Base-by-base conservation (phyloP, 2,797 vertebrate species). In the Microhierax caerulescens region DNA sequence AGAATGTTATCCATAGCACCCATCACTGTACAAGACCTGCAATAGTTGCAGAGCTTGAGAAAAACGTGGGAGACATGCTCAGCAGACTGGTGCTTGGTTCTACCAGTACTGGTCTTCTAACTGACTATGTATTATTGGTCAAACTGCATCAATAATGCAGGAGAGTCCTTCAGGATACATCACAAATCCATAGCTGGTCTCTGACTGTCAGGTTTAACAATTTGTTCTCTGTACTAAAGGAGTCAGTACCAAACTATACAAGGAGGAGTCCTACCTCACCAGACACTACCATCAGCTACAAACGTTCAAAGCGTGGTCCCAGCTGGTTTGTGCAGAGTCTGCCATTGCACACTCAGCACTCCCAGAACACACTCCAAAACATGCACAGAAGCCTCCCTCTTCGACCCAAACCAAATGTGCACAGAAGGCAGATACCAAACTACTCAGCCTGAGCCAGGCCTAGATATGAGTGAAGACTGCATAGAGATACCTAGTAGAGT, bases 311-410 rank as follows among this genome's bases (percentile, higher is more conserved):
- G 19, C 0, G 0, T 14, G 13, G 21, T 30, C 60, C 32, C 59
- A 82, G 37, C 10, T 19, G 32, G 13, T n/a, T 48, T 56, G 36
- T 8, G 39, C 74, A 53, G 13, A 54, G 5, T 14, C 6, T 37
- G 9, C 18, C 1, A 2, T 7, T 51, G 32, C 0, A 0, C 13
- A 70, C 47, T 61, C 0, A 0, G n/a, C 21, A 12, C 32, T 69
- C 65, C 45, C 57, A 47, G 30, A 78, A 78, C 0, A 1, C 7
- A 6, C 22, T 21, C 39, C 7, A 32, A 41, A 41, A 60, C 20
- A 16, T 0, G 3, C 28, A 54, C 28, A 53, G 18, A 80, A 85
- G 37, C 24, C 15, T 50, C n/a, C 20, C 22, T 60, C 64, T 57
- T 16, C 47, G 41, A 72, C 36, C 25, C 61, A 88, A 60, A 75